Evolutionary conservation across 1,140 invertebrate genomes (phyloP), one percentile per base, ranked within the genome.

Genomic region (Calephelis nemesis): DNA sequence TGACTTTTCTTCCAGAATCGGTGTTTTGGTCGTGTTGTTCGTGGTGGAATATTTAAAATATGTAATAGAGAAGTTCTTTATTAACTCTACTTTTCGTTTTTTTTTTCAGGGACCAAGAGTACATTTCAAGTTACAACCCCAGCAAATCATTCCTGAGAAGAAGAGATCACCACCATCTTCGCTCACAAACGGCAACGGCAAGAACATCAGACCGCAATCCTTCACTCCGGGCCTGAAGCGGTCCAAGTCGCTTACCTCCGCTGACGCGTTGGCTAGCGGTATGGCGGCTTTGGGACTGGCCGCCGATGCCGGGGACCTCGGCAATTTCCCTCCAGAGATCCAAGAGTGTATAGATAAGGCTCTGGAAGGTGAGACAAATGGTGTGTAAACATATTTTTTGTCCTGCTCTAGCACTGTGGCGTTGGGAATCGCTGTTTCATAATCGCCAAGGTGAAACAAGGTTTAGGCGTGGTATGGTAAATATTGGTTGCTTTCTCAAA

Each of bases 201-300:
- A 87, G 75, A 87, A 80, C 67, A 72, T 85, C 40, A 78, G 85
- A 7, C 85, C 87, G 12, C 86, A 88, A 68, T 82, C 83, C 45
- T 90, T 88, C 70, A 79, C 93, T 4, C 92, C 93, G 9, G 93
- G 93, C n/a, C 78, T 96, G 13, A 96, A 97, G 87, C 93, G 96
- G 30, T 97, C 96, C 8, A 97, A 97, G 84, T 97, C 96, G 62
- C 85, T 97, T 60, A 96, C 95, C 2, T 94, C 95, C 1, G 93
- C 95, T 0, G 96, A 96, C 76, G 92, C 94, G 0, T 82, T 95
- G 1, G 94, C 94, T 47, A 94, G 93, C 49, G 93, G 93, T 54
- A 93, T 94, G 91, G 93, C 93, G 1, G 93, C 93, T 8, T 73
- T 94, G 54, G 93, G 93, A 0, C 81, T 94, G 10, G 93, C 93